These are phyloP conservation scores for Micromussa lordhowensis DNA, from an alignment of 92 coral and sea anemone genomes.

Conservation along the genomic window DNA sequence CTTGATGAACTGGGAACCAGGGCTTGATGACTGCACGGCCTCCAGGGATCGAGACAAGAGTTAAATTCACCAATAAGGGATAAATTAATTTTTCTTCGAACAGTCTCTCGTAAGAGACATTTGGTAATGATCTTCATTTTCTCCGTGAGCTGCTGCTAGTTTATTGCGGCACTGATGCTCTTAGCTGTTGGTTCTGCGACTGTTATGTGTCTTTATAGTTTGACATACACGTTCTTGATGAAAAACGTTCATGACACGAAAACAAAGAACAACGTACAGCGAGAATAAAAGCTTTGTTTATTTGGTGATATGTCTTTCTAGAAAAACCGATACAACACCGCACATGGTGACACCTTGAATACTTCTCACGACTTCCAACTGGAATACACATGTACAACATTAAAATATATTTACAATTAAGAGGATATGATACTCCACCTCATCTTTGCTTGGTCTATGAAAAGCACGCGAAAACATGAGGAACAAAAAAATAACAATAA, in stretches of 20 bases:
- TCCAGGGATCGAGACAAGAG: no score
- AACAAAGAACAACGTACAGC: not conserved
- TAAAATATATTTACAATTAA: slow-evolving; percentile 25
- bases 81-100: no score
- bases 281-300: not conserved
- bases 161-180: no score
- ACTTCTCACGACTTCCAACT: not conserved
- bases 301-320: not conserved
- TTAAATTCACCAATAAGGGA: no score
- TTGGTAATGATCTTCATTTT: no score
- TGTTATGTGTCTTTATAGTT: not conserved
- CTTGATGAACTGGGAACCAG: no score
- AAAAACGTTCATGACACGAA: not conserved
- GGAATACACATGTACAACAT: slow-evolving; percentile 9
- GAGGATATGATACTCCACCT: not conserved
- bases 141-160: no score
- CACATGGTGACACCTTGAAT: not conserved
- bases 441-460: not conserved
- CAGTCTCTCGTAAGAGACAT: no score
- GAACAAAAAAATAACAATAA: not conserved
- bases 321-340: not conserved
- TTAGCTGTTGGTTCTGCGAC: no score
- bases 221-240: not conserved
- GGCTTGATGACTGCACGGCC: no score
- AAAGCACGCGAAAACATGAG: not conserved